Conservation (phyloP, 2,113 vertebrate species). For the Dendrocopos noguchii region DNA sequence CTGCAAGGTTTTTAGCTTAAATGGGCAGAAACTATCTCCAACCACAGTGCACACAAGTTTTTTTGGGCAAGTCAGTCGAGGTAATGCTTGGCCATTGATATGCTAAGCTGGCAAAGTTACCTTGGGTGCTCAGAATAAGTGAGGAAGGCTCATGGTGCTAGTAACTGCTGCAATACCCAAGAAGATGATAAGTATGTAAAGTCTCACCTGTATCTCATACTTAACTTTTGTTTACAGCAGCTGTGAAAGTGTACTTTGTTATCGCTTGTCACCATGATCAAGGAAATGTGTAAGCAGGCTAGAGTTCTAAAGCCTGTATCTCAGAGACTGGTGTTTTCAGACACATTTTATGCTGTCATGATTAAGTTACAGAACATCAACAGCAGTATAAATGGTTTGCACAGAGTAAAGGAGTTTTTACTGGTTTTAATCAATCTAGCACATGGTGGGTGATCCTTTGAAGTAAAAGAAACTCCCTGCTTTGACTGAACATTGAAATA, state of each 20-base stretch:
- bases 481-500: neutral
- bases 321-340: neutral
- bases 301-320: neutral
- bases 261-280: neutral
- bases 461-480: neutral
- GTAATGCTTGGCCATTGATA: neutral
- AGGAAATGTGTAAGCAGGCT: neutral
- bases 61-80: neutral
- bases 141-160: neutral
- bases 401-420: neutral
- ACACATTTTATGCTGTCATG: neutral
- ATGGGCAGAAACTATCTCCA: neutral
- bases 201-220: neutral
- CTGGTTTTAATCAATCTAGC: neutral
- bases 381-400: neutral
- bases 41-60: neutral
- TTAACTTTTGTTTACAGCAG: neutral
- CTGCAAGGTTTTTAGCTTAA: neutral
- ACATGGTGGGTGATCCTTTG: neutral
- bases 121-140: neutral
- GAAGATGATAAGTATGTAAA: neutral
- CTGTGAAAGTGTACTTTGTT: neutral
- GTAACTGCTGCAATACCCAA: neutral
- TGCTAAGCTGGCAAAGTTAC: neutral
- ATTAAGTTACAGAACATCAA: neutral